phyloP scores from a whole-genome alignment of 2,888 invertebrate species.

The Thereva nobilitata region DNA sequence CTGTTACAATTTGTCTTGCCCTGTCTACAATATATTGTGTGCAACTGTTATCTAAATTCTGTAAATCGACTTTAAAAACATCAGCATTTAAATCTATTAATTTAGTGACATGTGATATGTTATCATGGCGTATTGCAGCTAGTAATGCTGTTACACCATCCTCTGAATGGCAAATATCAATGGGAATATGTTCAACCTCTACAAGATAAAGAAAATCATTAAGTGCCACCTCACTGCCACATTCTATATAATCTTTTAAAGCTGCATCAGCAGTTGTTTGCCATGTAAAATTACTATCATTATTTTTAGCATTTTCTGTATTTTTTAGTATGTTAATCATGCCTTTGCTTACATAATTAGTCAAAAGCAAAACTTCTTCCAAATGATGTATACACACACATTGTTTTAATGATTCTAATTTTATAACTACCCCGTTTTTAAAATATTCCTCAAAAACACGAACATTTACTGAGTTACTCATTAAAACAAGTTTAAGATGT shows the following conservation, averaged over 20 bases:
- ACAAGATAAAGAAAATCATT: slow-evolving; percentile 76
- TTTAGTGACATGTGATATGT: slow-evolving; percentile 67
- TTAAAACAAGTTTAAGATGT: slow-evolving; percentile 78
- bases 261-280: slow-evolving; percentile 54
- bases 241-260: slow-evolving; percentile 45
- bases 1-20: not conserved
- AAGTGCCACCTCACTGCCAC: slow-evolving; percentile 67
- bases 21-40: slow-evolving; percentile 1
- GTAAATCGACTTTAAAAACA: slow-evolving; percentile 43
- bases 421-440: slow-evolving; percentile 50
- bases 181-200: slow-evolving; percentile 73
- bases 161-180: slow-evolving; percentile 70
- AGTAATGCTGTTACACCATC: slow-evolving; percentile 73
- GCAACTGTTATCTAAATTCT: slow-evolving; percentile 35
- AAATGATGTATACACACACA: slow-evolving; percentile 2
- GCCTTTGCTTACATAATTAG: not conserved
- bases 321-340: not conserved
- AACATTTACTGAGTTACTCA: slow-evolving; percentile 89
- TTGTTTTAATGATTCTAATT: not conserved
- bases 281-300: not conserved
- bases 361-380: slow-evolving; percentile 1
- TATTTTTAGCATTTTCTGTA: not conserved
- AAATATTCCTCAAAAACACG: slow-evolving; percentile 80
- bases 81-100: slow-evolving; percentile 70
- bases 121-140: slow-evolving; percentile 75